A percentile compares a stretch with the other conserved stretches of the same genome.
These are phyloP conservation scores for Channallabes apus DNA, from an alignment of 2,797 vertebrate genomes.

Conservation along the genomic window DNA sequence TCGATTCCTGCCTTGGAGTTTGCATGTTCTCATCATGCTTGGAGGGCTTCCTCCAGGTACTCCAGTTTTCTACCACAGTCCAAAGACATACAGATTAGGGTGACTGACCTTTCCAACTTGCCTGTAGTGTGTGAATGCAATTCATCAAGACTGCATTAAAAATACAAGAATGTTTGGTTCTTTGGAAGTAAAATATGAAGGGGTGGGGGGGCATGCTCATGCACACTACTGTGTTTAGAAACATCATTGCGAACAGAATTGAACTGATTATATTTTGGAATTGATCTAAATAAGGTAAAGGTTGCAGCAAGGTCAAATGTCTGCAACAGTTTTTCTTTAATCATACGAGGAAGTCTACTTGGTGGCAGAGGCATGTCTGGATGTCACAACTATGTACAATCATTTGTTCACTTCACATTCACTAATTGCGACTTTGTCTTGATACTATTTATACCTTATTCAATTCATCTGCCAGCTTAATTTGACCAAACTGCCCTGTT, in stretches of 20 bases:
- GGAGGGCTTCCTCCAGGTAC: too few relatives aligned
- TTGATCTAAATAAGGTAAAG: not conserved
- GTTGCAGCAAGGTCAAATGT: not conserved
- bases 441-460: constrained; percentile 4
- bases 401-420: not conserved
- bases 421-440: constrained; percentile 11
- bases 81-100: too few relatives aligned
- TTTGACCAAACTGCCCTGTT: constrained; percentile 5
- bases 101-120: too few relatives aligned
- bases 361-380: not conserved
- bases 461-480: constrained; percentile 3
- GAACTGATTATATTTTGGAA: not conserved
- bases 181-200: too few relatives aligned
- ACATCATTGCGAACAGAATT: not conserved
- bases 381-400: not conserved
- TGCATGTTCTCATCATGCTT: too few relatives aligned
- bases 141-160: too few relatives aligned
- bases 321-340: not conserved
- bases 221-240: too few relatives aligned
- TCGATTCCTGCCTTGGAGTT: too few relatives aligned
- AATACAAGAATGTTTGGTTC: too few relatives aligned
- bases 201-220: too few relatives aligned
- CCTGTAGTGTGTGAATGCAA: too few relatives aligned
- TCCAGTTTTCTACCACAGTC: too few relatives aligned
- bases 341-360: not conserved